Conservation (phyloP, 2,113 vertebrate genomes). For the Himantopus leucocephalus region DNA sequence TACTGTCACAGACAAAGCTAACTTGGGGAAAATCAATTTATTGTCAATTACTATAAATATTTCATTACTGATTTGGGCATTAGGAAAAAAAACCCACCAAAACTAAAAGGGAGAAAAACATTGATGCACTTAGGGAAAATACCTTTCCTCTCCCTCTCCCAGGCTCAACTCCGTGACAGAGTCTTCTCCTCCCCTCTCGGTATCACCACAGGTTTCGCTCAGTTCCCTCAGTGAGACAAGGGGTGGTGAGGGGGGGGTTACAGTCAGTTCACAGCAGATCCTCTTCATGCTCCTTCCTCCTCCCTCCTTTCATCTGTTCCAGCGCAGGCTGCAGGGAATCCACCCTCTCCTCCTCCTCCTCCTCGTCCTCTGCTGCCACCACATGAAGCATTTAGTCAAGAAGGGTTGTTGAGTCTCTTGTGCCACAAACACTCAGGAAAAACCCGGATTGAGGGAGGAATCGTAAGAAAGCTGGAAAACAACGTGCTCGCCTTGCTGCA, state of each 20-base stretch:
- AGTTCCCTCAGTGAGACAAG: not conserved
- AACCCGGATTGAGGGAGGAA: rapidly evolving
- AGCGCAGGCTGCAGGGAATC: not conserved
- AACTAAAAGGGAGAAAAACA: not conserved
- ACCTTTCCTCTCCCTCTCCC: not conserved
- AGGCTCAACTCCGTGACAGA: not conserved
- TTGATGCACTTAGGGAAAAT: not conserved
- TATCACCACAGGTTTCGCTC: not conserved
- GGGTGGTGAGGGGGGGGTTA: not conserved
- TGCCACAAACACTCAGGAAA: not conserved
- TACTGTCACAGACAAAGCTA: not conserved
- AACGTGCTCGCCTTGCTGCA: rapidly evolving
- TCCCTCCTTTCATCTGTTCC: not conserved
- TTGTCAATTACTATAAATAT: not conserved
- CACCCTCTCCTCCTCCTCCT: not conserved
- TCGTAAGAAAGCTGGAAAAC: not conserved
- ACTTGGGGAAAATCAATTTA: not conserved
- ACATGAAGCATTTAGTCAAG: not conserved
- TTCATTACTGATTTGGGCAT: not conserved
- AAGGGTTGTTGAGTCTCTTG: not conserved
- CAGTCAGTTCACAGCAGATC: not conserved
- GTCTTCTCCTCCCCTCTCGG: not conserved
- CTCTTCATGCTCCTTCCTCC: not conserved
- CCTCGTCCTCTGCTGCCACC: no score
- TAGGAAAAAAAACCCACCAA: not conserved